phyloP scores from a whole-genome alignment of 2,797 vertebrate genomes.

The Pseudochaenichthys georgianus region DNA sequence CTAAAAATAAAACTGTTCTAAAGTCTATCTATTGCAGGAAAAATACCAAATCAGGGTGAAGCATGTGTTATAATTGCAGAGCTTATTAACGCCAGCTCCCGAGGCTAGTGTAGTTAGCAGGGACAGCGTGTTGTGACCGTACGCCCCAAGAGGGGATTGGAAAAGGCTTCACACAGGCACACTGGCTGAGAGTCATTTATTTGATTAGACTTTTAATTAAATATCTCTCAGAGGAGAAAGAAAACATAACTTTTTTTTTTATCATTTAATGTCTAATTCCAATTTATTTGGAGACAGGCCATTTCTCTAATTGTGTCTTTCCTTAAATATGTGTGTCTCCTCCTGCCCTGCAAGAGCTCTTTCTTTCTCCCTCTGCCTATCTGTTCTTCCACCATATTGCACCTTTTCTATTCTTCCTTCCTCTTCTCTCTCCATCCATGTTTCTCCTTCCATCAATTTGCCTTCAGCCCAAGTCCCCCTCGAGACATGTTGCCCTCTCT shows the following conservation, averaged over 20 bases:
- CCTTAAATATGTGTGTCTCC: slow-evolving; percentile 62
- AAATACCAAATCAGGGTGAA: slow-evolving; percentile 58
- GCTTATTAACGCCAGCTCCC: slow-evolving; percentile 68
- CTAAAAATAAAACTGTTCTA: slow-evolving; percentile 36
- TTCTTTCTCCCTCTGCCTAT: slow-evolving; percentile 17
- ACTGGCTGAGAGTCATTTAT: slow-evolving; percentile 79
- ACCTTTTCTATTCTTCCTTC: slow-evolving; percentile 22
- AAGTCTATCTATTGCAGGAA: slow-evolving; percentile 45
- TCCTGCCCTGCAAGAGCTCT: slow-evolving; percentile 44
- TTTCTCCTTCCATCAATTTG: slow-evolving; percentile 55
- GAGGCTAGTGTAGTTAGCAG: slow-evolving; percentile 73
- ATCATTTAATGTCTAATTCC: slow-evolving; percentile 80
- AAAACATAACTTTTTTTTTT: slow-evolving; percentile 63
- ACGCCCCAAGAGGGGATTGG: slow-evolving; percentile 69
- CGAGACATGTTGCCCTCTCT: slow-evolving; percentile 59
- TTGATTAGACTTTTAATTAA: slow-evolving; percentile 86
- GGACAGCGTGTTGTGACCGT: slow-evolving; percentile 73
- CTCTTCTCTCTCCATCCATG: slow-evolving; percentile 19
- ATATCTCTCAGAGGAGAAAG: slow-evolving; percentile 71
- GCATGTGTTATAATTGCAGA: slow-evolving; percentile 61
- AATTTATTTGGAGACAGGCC: slow-evolving; percentile 76
- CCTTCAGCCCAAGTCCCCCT: slow-evolving; percentile 54
- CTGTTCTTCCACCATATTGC: slow-evolving; percentile 29
- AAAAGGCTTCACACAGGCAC: slow-evolving; percentile 70
- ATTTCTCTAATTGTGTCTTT: slow-evolving; percentile 72